Percentiles rank a stretch among this genome's conserved stretches.
phyloP scores from a whole-genome alignment of 2,113 vertebrate species.

The Cricetomys ansorgei region DNA sequence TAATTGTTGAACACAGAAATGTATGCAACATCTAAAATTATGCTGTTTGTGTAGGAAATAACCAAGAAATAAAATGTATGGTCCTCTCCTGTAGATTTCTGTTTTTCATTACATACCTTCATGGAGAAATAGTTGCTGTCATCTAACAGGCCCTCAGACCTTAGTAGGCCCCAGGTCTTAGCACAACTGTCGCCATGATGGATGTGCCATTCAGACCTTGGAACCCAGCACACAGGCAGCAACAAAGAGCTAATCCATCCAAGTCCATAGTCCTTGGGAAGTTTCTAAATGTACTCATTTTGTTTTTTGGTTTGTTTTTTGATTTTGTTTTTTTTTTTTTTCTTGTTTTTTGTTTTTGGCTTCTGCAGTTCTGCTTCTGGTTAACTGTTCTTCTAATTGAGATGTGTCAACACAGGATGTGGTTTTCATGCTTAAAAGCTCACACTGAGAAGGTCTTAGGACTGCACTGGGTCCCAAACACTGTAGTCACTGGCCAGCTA shows the following conservation, averaged over 20 bases:
- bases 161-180: not conserved
- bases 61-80: not conserved
- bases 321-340: too few species aligned
- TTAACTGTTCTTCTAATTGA: not conserved
- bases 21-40: not conserved
- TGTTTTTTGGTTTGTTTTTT: too few species aligned
- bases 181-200: not conserved
- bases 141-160: too few species aligned
- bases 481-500: not conserved
- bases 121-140: not conserved
- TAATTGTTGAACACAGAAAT: not conserved
- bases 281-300: not conserved
- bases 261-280: not conserved
- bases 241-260: not conserved
- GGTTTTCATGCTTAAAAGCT: not conserved
- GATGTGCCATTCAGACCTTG: not conserved
- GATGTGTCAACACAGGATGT: not conserved
- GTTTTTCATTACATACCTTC: not conserved
- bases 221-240: not conserved
- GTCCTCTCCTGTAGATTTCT: not conserved
- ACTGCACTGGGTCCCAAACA: not conserved
- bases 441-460: not conserved
- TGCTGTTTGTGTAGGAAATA: not conserved
- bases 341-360: too few species aligned
- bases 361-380: not conserved